Evolutionary conservation across 2,797 vertebrate species (phyloP).

Genomic region (Fratercula arctica): DNA sequence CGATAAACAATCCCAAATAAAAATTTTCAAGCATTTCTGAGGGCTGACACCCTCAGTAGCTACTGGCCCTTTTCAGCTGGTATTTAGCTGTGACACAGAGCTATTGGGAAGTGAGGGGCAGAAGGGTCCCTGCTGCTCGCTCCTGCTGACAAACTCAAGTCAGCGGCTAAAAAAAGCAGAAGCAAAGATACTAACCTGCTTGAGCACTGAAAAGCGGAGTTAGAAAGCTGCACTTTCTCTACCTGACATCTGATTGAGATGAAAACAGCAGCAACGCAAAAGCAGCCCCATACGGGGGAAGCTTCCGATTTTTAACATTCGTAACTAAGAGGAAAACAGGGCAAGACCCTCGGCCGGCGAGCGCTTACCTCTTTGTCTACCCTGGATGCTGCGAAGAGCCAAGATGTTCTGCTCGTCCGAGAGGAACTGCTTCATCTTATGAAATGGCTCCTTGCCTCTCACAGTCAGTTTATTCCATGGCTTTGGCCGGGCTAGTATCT

Average conservation of each 20-base stretch:
- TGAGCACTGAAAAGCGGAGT: neutral
- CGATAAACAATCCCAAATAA: neutral
- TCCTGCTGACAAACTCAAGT: conserved; percentile 18
- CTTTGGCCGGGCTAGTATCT: conserved; percentile 90
- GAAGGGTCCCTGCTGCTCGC: neutral
- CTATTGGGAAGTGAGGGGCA: neutral
- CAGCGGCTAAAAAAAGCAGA: neutral
- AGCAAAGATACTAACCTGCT: conserved; percentile 16
- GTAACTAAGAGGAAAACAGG: neutral
- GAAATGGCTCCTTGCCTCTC: conserved; percentile 95
- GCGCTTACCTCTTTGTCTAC: conserved; percentile 90
- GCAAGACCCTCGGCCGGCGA: neutral
- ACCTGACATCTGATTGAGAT: neutral
- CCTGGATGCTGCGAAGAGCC: conserved; percentile 95
- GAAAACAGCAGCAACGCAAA: neutral
- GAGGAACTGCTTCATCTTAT: conserved; percentile 99
- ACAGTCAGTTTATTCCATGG: conserved; percentile 88
- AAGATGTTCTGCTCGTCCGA: conserved; percentile 97
- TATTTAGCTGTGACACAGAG: neutral
- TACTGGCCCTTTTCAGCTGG: neutral
- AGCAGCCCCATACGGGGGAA: rapidly evolving
- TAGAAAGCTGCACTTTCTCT: neutral
- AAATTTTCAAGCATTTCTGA: neutral
- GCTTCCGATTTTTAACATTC: neutral
- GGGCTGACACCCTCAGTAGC: neutral